These are phyloP conservation scores for Drosophila sordidapex DNA, from an alignment of 2,888 invertebrate species.

Conservation along the genomic window DNA sequence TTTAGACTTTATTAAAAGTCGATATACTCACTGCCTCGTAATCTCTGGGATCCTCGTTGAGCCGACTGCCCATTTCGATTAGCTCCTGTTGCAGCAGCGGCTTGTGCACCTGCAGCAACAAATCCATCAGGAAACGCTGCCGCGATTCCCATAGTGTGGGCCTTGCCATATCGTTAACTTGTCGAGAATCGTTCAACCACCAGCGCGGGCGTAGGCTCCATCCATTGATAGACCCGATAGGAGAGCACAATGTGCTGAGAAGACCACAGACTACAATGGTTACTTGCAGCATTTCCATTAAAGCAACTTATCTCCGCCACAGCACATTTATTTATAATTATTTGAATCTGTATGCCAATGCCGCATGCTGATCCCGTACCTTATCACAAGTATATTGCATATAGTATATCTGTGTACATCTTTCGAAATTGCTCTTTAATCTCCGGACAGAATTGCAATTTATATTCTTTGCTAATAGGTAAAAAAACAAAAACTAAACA, in stretches of 20 bases:
- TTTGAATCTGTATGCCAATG: not conserved
- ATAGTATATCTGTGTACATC: not conserved
- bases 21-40: slow-evolving; percentile 54
- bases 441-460: not conserved
- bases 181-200: slow-evolving; percentile 2
- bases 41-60: slow-evolving; percentile 52
- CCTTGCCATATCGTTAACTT: not conserved
- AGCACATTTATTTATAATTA: not conserved
- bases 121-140: slow-evolving; percentile 67
- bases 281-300: slow-evolving; percentile 37
- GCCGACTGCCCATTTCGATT: slow-evolving; percentile 51
- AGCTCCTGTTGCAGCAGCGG: slow-evolving; percentile 69
- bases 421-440: not conserved
- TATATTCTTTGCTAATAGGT: not conserved
- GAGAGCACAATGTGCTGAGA: slow-evolving; percentile 17
- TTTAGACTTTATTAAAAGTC: not conserved
- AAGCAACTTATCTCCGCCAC: not conserved
- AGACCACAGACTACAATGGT: slow-evolving; percentile 13
- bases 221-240: not conserved
- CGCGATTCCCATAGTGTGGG: slow-evolving; percentile 26
- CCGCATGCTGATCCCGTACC: slow-evolving; percentile 6
- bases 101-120: slow-evolving; percentile 74
- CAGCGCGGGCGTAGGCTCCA: slow-evolving; percentile 38
- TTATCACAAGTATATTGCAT: slow-evolving; percentile 26
- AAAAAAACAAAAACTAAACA: not conserved